Evolutionary conservation across 2,888 invertebrate genomes (phyloP).

Genomic region (Pardosa pseudoannulata): DNA sequence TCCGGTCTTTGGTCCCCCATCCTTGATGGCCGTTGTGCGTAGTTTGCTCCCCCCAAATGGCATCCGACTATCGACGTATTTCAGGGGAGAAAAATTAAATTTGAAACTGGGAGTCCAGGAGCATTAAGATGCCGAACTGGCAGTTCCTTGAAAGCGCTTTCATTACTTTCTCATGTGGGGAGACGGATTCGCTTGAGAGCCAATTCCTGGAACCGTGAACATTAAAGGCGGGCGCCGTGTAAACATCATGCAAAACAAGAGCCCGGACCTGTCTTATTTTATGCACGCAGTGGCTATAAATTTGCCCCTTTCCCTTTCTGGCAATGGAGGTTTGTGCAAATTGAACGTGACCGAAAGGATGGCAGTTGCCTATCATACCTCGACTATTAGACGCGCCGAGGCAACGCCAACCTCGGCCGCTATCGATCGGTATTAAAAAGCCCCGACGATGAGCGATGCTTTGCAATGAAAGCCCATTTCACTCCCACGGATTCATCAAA

Average conservation of each 20-base stretch:
- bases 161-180: conserved; percentile 68
- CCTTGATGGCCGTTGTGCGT: background rate
- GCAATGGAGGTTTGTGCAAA: conserved; percentile 67
- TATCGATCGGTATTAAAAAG: conserved; percentile 65
- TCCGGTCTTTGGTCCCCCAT: too few relatives aligned
- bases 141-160: conserved; percentile 55
- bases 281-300: conserved; percentile 67
- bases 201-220: conserved; percentile 63
- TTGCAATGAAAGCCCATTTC: conserved; percentile 61
- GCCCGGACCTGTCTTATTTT: conserved; percentile 67
- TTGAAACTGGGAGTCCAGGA: conserved; percentile 37
- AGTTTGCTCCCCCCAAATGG: background rate
- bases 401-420: background rate
- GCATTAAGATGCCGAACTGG: conserved; percentile 49
- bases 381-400: conserved; percentile 48
- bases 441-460: conserved; percentile 65
- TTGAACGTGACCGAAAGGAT: conserved; percentile 55
- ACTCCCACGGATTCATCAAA: conserved; percentile 59
- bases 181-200: conserved; percentile 62
- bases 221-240: conserved; percentile 67
- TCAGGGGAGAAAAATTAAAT: conserved; percentile 54
- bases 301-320: conserved; percentile 67
- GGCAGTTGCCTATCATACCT: conserved; percentile 45
- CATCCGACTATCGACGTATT: conserved; percentile 17
- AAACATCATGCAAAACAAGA: conserved; percentile 70